These are phyloP conservation scores for Cantharis nigra DNA, from an alignment of 2,888 invertebrate genomes.

Conservation along the genomic window DNA sequence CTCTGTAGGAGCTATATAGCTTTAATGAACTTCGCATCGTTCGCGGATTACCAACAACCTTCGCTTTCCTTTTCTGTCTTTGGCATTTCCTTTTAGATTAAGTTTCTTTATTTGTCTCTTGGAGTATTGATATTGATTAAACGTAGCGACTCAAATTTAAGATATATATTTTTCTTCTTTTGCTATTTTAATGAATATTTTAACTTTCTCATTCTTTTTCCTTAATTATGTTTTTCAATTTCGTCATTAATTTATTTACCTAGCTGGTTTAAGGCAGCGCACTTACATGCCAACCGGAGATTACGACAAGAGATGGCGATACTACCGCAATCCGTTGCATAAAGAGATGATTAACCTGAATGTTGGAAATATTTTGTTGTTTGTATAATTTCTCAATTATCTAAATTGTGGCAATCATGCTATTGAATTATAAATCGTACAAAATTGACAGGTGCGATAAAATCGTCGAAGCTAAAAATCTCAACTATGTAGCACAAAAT, in stretches of 20 bases:
- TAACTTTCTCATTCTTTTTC: not conserved
- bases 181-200: not conserved
- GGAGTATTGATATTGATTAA: conserved; percentile 39
- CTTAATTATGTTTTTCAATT: not conserved
- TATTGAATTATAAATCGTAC: conserved; percentile 3
- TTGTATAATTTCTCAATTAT: not conserved
- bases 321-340: not conserved
- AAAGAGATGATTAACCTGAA: not conserved
- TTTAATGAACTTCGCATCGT: conserved; percentile 50
- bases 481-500: conserved; percentile 1
- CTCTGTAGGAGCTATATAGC: conserved; percentile 33
- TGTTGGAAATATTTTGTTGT: not conserved
- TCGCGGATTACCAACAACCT: conserved; percentile 48
- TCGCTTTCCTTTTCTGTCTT: conserved; percentile 29
- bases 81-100: conserved; percentile 39
- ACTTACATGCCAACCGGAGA: not conserved
- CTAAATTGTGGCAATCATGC: not conserved
- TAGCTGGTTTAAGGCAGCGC: not conserved
- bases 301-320: not conserved
- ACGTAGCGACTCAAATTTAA: not conserved
- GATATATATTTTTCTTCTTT: not conserved
- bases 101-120: conserved; percentile 44
- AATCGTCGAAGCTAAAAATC: conserved; percentile 6
- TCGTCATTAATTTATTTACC: not conserved
- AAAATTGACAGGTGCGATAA: conserved; percentile 6